A percentile compares a stretch with the other conserved stretches of the same genome.
Conservation (phyloP, 2,888 invertebrate species). For the Altica lythri region DNA sequence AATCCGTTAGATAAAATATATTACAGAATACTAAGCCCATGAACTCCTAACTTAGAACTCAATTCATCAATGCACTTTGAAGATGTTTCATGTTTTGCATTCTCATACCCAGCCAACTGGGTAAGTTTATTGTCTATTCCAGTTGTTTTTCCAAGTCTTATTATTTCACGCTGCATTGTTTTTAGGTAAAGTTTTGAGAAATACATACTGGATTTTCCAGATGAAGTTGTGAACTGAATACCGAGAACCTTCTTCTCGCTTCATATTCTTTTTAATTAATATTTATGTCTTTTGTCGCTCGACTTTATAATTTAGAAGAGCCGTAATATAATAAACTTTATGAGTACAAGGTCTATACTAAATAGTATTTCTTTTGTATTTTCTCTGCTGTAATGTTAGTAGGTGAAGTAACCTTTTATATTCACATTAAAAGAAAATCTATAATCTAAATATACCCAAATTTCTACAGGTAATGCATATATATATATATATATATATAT, state of each 20-base stretch:
- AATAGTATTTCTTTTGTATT: background rate
- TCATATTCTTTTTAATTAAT: slow-evolving; percentile 13
- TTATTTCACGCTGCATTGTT: slow-evolving; percentile 3
- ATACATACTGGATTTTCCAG: slow-evolving; percentile 11
- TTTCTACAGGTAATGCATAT: too few relatives aligned
- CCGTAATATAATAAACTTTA: background rate
- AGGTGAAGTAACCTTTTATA: background rate
- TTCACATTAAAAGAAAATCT: too few relatives aligned
- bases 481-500: too few relatives aligned
- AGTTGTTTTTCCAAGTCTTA: slow-evolving; percentile 4
- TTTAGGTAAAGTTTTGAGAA: slow-evolving; percentile 5
- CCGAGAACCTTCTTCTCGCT: background rate
- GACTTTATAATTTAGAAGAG: background rate
- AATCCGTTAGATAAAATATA: slow-evolving; percentile 32
- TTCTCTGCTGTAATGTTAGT: background rate
- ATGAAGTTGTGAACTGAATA: slow-evolving; percentile 1
- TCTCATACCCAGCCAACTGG: slow-evolving; percentile 5
- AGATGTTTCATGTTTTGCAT: slow-evolving; percentile 29
- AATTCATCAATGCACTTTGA: slow-evolving; percentile 42
- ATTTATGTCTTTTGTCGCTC: slow-evolving; percentile 12
- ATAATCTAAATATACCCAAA: too few relatives aligned
- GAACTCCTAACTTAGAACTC: slow-evolving; percentile 37
- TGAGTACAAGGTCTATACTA: background rate
- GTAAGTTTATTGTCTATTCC: slow-evolving; percentile 3
- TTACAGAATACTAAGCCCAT: slow-evolving; percentile 31